A percentile compares a stretch with the other conserved stretches of the same genome.
Evolutionary conservation across 2,113 vertebrate genomes (phyloP).

Genomic region (Chinchilla lanigera): DNA sequence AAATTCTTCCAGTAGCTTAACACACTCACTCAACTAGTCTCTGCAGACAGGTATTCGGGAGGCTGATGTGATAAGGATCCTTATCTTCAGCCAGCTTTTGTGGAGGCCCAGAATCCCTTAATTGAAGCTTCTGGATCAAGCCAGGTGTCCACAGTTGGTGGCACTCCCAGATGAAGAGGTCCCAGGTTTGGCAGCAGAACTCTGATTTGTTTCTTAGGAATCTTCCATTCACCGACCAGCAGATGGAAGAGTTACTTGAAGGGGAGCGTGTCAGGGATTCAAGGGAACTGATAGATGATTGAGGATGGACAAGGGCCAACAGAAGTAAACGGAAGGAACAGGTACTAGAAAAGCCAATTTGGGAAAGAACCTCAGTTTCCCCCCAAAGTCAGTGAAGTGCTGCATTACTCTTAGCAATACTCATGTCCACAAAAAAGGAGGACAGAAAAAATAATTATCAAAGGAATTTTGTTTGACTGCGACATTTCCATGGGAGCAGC

Average conservation of each 20-base stretch:
- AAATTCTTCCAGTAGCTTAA: neutral
- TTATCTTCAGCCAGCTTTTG: neutral
- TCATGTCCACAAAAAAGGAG: neutral
- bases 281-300: neutral
- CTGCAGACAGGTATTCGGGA: neutral
- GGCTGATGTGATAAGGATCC: neutral
- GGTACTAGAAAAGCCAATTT: neutral
- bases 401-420: neutral
- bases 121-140: neutral
- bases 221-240: neutral
- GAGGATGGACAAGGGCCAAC: neutral
- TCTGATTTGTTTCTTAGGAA: neutral
- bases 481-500: neutral
- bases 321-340: neutral
- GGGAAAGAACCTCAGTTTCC: neutral
- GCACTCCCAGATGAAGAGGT: neutral
- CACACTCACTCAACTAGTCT: neutral
- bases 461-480: neutral
- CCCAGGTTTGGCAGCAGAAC: neutral
- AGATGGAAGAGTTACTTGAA: neutral
- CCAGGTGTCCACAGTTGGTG: neutral
- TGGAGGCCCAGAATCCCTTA: neutral
- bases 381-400: neutral
- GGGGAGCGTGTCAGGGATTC: neutral
- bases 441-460: neutral